These are phyloP conservation scores for Porites divaricata DNA, from an alignment of 92 coral and sea anemone species.

Conservation along the genomic window DNA sequence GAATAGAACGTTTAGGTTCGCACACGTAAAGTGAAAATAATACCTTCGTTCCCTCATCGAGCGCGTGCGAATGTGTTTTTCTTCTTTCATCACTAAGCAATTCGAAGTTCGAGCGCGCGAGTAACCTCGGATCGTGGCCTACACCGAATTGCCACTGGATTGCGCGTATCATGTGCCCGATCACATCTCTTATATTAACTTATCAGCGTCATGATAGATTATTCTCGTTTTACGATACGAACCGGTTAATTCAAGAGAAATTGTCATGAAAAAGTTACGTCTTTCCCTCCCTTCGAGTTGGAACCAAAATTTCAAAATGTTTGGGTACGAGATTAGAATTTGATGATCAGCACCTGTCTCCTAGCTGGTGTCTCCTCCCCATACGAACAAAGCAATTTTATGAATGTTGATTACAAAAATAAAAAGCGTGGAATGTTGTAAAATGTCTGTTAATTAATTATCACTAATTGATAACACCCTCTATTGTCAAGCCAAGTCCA, in stretches of 20 bases:
- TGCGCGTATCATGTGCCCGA: constrained; percentile 61
- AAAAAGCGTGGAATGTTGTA: constrained; percentile 87
- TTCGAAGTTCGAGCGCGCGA: constrained; percentile 20
- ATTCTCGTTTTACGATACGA: constrained; percentile 45
- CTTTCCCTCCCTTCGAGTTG: constrained; percentile 2
- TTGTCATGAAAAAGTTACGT: background rate
- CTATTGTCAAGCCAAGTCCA: constrained; percentile 78
- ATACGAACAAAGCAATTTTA: constrained; percentile 85
- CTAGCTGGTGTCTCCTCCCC: constrained; percentile 41
- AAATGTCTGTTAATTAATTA: constrained; percentile 99
- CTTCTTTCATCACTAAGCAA: constrained; percentile 42
- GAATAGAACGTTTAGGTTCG: background rate
- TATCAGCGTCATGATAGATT: constrained; percentile 57
- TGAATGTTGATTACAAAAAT: constrained; percentile 85
- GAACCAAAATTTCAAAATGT: constrained; percentile 26
- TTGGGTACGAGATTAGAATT: constrained; percentile 61
- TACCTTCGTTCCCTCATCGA: background rate
- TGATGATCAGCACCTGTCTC: constrained; percentile 71
- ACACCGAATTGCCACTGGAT: constrained; percentile 39
- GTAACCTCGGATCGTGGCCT: constrained; percentile 45
- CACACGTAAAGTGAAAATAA: background rate
- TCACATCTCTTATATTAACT: constrained; percentile 55
- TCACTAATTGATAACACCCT: constrained; percentile 98
- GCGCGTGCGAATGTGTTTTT: background rate
- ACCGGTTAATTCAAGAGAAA: constrained; percentile 8